Evolutionary conservation across 2,888 invertebrate species (phyloP).

Genomic region (Dusona sp.): DNA sequence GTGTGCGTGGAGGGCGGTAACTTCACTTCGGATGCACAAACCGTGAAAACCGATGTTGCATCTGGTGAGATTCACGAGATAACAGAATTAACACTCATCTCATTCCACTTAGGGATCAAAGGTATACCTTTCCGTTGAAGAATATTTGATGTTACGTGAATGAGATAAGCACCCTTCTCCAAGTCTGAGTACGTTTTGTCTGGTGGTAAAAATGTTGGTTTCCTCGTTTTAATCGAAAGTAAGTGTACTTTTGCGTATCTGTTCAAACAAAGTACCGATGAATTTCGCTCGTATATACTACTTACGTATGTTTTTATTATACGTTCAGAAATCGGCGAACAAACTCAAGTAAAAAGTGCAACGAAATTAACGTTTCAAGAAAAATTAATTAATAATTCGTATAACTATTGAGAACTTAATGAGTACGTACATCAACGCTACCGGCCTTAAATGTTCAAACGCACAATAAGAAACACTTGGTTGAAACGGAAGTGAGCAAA

Average conservation of each 20-base stretch:
- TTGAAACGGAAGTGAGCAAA: slow-evolving; percentile 19
- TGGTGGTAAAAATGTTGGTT: background rate
- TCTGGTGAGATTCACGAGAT: slow-evolving; percentile 17
- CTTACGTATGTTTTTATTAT: background rate
- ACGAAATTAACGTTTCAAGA: background rate
- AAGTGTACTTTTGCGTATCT: background rate
- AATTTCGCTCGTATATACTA: background rate
- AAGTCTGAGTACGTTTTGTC: background rate
- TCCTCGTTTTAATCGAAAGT: background rate
- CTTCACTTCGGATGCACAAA: slow-evolving; percentile 27
- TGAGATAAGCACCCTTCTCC: background rate
- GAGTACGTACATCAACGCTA: slow-evolving; percentile 18
- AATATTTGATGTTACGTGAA: background rate
- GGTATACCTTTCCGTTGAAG: slow-evolving; percentile 8
- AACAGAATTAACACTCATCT: slow-evolving; percentile 6
- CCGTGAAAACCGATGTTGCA: slow-evolving; percentile 20
- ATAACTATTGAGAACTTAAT: background rate
- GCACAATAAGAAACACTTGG: slow-evolving; percentile 15
- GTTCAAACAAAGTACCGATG: background rate
- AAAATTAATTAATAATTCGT: background rate
- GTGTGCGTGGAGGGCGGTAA: slow-evolving; percentile 30
- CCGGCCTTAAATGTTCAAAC: background rate
- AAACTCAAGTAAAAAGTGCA: background rate
- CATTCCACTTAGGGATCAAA: slow-evolving; percentile 9
- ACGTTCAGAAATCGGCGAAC: background rate